These are phyloP conservation scores for Pangasius krempfi DNA, from an alignment of 2,797 vertebrate species.

Conservation along the genomic window DNA sequence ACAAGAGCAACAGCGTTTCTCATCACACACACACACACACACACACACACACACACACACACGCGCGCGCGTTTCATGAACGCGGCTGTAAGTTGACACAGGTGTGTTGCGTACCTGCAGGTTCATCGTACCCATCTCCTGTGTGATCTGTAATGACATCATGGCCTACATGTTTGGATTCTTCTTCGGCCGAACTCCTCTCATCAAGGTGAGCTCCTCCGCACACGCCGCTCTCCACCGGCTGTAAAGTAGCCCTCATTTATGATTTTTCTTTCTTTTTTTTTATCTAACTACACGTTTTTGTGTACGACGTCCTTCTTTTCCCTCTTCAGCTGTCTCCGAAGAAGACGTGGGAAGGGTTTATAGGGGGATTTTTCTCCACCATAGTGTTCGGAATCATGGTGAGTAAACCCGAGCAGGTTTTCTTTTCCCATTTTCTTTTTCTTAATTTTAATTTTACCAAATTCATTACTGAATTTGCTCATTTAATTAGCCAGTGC, in stretches of 20 bases:
- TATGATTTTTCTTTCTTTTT: neutral
- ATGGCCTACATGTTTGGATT: conserved; percentile 99
- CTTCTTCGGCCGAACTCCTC: conserved; percentile 97
- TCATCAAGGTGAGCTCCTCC: conserved; percentile 87
- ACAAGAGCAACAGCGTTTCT: neutral
- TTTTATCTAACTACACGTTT: neutral
- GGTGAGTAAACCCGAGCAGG: conserved; percentile 71
- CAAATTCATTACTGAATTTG: neutral
- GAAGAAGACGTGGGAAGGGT: conserved; percentile 99
- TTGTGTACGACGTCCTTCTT: neutral
- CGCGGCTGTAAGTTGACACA: neutral
- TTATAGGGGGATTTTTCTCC: conserved; percentile 94
- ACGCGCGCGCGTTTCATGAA: conserved; percentile 53
- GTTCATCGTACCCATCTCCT: conserved; percentile 99
- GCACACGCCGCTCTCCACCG: too few species aligned
- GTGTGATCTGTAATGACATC: conserved; percentile 99
- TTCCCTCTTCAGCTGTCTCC: conserved; percentile 85
- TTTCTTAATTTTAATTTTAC: neutral
- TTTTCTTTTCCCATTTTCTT: neutral
- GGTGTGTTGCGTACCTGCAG: conserved; percentile 64
- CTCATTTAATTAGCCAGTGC: neutral
- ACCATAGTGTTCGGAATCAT: conserved; percentile 92
- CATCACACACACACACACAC: neutral
- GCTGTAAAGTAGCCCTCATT: neutral
- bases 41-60: neutral